A percentile compares a stretch with the other conserved stretches of the same genome.
These are phyloP conservation scores for Plutella xylostella DNA, from an alignment of 2,888 invertebrate species.

Conservation along the genomic window DNA sequence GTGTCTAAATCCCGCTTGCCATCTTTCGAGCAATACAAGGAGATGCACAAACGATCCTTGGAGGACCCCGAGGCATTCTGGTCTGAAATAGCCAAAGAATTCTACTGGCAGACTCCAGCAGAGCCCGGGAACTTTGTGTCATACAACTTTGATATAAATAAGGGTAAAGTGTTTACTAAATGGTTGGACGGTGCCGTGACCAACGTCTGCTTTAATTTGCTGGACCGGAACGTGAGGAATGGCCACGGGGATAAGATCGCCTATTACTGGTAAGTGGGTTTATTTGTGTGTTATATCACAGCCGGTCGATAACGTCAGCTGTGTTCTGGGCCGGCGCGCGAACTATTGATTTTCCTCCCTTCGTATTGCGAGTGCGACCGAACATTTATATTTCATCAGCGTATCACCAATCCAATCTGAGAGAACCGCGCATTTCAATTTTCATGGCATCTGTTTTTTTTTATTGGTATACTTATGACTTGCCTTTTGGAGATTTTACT, in stretches of 20 bases:
- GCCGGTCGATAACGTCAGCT: conserved; percentile 31
- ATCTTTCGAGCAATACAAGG: conserved; percentile 77
- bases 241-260: conserved; percentile 93
- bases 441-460: neutral
- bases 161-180: conserved; percentile 91
- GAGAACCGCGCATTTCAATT: no score
- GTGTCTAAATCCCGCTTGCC: conserved; percentile 71
- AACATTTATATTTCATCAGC: no score
- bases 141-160: conserved; percentile 91
- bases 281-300: no score
- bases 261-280: conserved; percentile 88
- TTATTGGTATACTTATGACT: no score
- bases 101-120: conserved; percentile 89
- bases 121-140: conserved; percentile 82
- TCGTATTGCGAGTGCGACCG: no score
- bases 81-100: conserved; percentile 92
- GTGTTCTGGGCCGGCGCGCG: conserved; percentile 52
- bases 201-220: conserved; percentile 94
- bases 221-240: conserved; percentile 91
- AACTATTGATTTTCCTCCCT: conserved; percentile 57
- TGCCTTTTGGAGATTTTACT: neutral
- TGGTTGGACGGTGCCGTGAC: conserved; percentile 97
- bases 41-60: conserved; percentile 87
- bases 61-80: conserved; percentile 93
- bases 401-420: no score